These are phyloP conservation scores for Halisarca cf. caerulea DNA, from an alignment of 37 sponge, comb jelly and placozoan genomes.

Conservation along the genomic window DNA sequence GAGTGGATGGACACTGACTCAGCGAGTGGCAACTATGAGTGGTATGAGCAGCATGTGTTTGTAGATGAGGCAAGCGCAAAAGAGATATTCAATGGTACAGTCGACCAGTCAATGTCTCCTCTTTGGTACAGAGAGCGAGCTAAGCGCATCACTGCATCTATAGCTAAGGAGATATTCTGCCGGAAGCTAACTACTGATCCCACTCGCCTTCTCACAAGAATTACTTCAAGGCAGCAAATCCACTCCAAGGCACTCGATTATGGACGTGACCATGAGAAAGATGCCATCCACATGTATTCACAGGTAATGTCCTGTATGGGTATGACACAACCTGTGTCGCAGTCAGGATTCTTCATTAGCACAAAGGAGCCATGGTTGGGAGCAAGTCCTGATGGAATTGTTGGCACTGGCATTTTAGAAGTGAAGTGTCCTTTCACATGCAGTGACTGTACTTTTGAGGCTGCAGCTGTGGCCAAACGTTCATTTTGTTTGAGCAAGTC, in stretches of 20 bases:
- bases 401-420: constrained; percentile 18
- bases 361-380: constrained; percentile 27
- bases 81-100: neutral
- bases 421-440: constrained; percentile 19
- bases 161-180: constrained; percentile 16
- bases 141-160: constrained; percentile 7
- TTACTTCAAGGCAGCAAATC: neutral
- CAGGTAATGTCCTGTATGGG: neutral
- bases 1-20: constrained; percentile 25
- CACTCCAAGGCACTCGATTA: constrained; percentile 3
- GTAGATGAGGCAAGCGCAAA: neutral
- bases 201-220: constrained; percentile 13
- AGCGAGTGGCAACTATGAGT: neutral
- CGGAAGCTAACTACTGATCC: constrained; percentile 18
- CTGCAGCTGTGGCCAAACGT: neutral
- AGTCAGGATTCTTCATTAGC: constrained; percentile 18
- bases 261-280: constrained; percentile 13
- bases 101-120: neutral
- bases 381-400: constrained; percentile 31
- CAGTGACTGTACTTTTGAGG: constrained; percentile 21
- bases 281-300: neutral
- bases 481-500: constrained; percentile 8
- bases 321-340: too few species aligned
- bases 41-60: constrained; percentile 23
- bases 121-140: neutral